These are phyloP conservation scores for Drosophila borealis DNA, from an alignment of 2,888 invertebrate species.

Conservation along the genomic window DNA sequence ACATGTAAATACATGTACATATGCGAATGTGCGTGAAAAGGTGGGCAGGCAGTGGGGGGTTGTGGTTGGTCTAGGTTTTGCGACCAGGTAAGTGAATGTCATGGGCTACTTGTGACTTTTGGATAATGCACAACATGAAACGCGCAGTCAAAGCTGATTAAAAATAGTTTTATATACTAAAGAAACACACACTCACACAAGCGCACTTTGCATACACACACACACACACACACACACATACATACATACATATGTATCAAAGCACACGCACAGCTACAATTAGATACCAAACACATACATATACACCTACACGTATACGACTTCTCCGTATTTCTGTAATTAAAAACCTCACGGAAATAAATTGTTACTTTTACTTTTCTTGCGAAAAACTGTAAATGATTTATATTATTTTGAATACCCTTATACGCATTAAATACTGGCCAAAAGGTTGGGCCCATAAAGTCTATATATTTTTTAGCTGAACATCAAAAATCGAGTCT, in stretches of 20 bases:
- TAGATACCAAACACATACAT: constrained; percentile 8
- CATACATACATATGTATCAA: neutral
- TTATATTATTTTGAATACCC: too few relatives aligned
- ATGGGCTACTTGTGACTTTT: constrained; percentile 50
- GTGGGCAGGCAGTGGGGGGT: neutral
- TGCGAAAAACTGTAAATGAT: too few relatives aligned
- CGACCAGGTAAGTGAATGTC: constrained; percentile 38
- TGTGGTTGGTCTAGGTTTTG: neutral
- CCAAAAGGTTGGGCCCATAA: too few relatives aligned
- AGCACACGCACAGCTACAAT: constrained; percentile 14
- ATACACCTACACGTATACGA: constrained; percentile 5
- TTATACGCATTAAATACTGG: too few relatives aligned
- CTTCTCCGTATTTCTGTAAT: too few relatives aligned
- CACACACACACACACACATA: constrained; percentile 3
- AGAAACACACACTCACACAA: constrained; percentile 14
- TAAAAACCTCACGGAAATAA: too few relatives aligned
- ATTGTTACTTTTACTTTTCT: too few relatives aligned
- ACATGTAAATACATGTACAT: neutral
- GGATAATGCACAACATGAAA: constrained; percentile 54
- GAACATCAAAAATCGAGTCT: too few relatives aligned
- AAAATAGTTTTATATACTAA: constrained; percentile 43
- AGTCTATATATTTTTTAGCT: too few relatives aligned
- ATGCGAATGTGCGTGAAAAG: constrained; percentile 1
- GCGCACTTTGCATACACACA: constrained; percentile 4
- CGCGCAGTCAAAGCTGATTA: constrained; percentile 52